Base-by-base conservation (phyloP, 2,113 vertebrate genomes). In the Corvus hawaiiensis region DNA sequence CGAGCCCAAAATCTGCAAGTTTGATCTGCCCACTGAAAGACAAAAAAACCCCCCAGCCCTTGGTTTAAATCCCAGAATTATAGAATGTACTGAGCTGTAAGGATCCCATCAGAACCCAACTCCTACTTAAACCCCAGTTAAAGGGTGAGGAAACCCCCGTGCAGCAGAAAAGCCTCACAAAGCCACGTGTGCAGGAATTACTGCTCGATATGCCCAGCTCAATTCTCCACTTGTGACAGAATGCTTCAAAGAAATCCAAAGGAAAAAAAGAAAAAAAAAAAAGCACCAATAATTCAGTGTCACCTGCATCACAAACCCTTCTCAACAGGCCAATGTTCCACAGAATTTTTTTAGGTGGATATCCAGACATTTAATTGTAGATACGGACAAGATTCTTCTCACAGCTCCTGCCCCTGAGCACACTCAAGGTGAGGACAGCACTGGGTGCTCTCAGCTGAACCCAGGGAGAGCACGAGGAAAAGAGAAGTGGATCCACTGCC, bases 1-100 rank as follows among this genome's bases (percentile, higher is more conserved):
- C 99, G 76, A 99, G 98, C 96, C 99, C 99, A 95, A 99, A 99
- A 97, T 99, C 99, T 76, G 99, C 99, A 82, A 99, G 98, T 95
- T 99, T 99, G 97, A 99, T 99, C 96, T 99, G 99, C 74, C 99
- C 99, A 96, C 99, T 99, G 96, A 41, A 97, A 96, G 95, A 95
- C 72, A 91, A n/a, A 37, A 56, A 63, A 44, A 32, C 8, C 4
- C 51, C 41, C 9, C 48, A 95, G 5, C 10, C n/a, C 17, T 3
- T 12, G 71, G 58, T 75, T 81, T 46, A 37, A 78, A 72, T 22
- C 54, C 15, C 48, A 51, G 22, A 64, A 73, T 16, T 59, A 33
- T 4, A n/a, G 52, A 59, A 67, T 33, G 19, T 4, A 39, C 1
- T 28, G 27, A 67, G 44, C 44, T 52, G 23, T 6, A 10, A 52